A percentile compares a stretch with the other conserved stretches of the same genome.
Evolutionary conservation across 2,113 vertebrate species (phyloP).

Genomic region (Neomonachus schauinslandi): DNA sequence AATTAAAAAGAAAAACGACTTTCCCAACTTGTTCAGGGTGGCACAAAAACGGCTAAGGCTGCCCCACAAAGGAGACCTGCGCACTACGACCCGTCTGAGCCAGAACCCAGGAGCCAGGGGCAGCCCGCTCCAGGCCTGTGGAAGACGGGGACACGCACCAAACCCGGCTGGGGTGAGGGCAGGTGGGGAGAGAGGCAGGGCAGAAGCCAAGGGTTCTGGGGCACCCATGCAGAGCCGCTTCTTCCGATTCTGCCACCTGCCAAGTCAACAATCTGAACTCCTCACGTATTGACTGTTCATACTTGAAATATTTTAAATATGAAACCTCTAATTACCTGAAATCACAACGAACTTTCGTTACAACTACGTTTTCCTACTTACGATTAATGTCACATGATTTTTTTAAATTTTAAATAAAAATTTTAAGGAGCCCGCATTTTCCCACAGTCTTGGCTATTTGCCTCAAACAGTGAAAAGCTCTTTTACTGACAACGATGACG

Average conservation of each 20-base stretch:
- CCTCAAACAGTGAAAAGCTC: background rate
- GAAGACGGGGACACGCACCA: accelerated
- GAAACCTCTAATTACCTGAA: background rate
- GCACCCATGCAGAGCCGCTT: no score
- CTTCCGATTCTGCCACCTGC: background rate
- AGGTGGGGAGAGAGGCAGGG: no score
- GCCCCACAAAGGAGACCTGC: no score
- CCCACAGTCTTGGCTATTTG: background rate
- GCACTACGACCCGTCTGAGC: background rate
- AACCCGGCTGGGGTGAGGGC: no score
- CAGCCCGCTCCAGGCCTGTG: no score
- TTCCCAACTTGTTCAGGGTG: background rate
- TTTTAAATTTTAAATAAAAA: background rate
- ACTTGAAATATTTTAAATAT: background rate
- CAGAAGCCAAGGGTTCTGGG: background rate
- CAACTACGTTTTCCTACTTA: background rate
- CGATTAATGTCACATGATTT: background rate
- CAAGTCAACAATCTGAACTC: background rate
- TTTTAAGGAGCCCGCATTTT: background rate
- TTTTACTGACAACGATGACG: background rate
- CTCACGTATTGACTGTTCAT: background rate
- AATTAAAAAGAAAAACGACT: background rate
- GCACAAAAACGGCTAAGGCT: background rate
- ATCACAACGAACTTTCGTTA: background rate
- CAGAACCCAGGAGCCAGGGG: no score